Base-by-base conservation (phyloP, 2,113 vertebrate species). In the Saccopteryx bilineata region DNA sequence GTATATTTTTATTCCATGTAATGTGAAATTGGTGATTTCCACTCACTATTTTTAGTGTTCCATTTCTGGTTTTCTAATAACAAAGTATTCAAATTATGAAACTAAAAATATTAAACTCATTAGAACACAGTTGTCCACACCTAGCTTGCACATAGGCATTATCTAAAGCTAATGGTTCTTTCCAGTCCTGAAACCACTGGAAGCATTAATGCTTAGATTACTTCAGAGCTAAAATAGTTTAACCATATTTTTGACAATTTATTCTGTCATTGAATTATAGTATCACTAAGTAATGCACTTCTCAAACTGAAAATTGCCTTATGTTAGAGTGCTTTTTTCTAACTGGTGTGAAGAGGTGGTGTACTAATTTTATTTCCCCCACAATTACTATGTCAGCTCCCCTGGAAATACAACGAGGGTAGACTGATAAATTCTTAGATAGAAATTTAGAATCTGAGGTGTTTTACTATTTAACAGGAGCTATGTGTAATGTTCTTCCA, bases 311-410 rank as follows among this genome's bases (percentile, higher is more conserved):
- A 97, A 83, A 97, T 92, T 97, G 87, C 90, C 91, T 95, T 97
- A 56, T 80, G 72, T 72, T 88, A 90, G 94, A 93, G 82, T 96
- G 80, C 79, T 97, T 98, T 98, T 97, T 92, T 95, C 92, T 96
- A 92, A 97, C 97, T 85, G 92, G 95, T 23, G 0, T 12, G 75
- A 97, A 97, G 97, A 98, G 90, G 88, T 97, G 93, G 74, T 95
- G 58, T 97, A 98, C 84, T 98, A 95, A 97, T 97, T 98, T 98
- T 97, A 97, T 97, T 95, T 95, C 96, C 95, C 76, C 84, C 96
- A 97, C 97, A 96, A 98, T 98, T 98, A 98, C 96, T 94, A 85
- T 98, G 97, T 98, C 97, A 98, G 76, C 93, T 98, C 83, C 79
- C 91, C 93, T 96, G 96, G 87, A 98, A 96, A 96, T 93, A 96